These are phyloP conservation scores for Trichonephila clavata DNA, from an alignment of 1,140 invertebrate species.

Conservation along the genomic window DNA sequence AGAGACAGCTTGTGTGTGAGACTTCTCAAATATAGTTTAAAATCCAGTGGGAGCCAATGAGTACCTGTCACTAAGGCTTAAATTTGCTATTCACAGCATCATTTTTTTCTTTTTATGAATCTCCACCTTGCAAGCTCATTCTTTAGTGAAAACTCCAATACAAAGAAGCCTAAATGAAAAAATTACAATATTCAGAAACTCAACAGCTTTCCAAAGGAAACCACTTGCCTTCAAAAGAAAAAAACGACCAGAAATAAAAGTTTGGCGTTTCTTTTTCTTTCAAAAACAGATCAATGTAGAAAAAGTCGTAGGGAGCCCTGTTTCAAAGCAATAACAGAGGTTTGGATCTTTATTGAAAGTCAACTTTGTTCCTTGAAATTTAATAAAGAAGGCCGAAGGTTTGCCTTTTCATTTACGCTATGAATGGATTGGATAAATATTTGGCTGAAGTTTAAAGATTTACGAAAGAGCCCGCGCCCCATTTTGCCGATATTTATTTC, in stretches of 20 bases:
- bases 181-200: conserved; percentile 53
- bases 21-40: too few relatives aligned
- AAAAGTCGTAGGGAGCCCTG: conserved; percentile 55
- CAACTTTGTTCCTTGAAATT: conserved; percentile 75
- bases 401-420: conserved; percentile 76
- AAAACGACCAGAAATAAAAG: conserved; percentile 14
- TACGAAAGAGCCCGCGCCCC: conserved; percentile 2
- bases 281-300: conserved; percentile 72
- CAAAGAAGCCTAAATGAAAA: conserved; percentile 43
- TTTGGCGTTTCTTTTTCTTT: conserved; percentile 51
- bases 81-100: background rate
- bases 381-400: conserved; percentile 74
- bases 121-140: background rate
- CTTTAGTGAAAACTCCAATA: background rate
- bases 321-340: conserved; percentile 74
- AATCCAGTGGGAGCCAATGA: too few relatives aligned
- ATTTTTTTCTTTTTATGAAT: background rate
- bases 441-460: conserved; percentile 75
- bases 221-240: conserved; percentile 5
- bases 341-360: conserved; percentile 76
- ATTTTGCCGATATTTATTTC: conserved; percentile 75
- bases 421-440: conserved; percentile 76
- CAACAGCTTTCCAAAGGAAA: background rate
- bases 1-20: too few relatives aligned
- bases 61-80: too few relatives aligned